Conservation (phyloP, 2,797 vertebrate genomes). For the Artibeus lituratus region DNA sequence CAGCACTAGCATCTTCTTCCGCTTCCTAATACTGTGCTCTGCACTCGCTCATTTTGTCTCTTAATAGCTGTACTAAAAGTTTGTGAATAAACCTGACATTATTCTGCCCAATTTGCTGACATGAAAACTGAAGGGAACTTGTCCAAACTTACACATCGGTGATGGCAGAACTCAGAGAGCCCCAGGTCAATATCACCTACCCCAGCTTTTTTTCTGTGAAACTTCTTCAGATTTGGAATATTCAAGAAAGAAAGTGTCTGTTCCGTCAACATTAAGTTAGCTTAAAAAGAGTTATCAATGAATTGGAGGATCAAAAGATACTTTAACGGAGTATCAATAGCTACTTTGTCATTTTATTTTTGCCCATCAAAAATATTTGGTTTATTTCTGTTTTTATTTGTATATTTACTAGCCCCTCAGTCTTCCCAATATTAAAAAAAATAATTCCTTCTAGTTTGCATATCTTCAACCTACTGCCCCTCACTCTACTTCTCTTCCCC, state of each 20-base stretch:
- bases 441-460: not conserved
- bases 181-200: not conserved
- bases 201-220: not conserved
- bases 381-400: not conserved
- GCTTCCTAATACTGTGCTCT: accelerated
- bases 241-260: not conserved
- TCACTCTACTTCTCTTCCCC: not conserved
- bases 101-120: not conserved
- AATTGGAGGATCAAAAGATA: not conserved
- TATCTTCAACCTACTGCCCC: not conserved
- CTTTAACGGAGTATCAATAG: not conserved
- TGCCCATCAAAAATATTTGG: not conserved
- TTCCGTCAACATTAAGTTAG: not conserved
- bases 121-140: not conserved
- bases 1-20: not conserved
- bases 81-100: not conserved
- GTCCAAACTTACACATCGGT: not conserved
- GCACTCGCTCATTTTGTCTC: accelerated
- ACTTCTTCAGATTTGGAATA: not conserved
- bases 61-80: not conserved
- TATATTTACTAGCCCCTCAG: not conserved
- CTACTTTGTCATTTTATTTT: not conserved
- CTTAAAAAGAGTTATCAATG: not conserved
- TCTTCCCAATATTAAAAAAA: not conserved
- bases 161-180: no score